Conservation (phyloP, 2,113 vertebrate species). For the Micromys minutus region DNA sequence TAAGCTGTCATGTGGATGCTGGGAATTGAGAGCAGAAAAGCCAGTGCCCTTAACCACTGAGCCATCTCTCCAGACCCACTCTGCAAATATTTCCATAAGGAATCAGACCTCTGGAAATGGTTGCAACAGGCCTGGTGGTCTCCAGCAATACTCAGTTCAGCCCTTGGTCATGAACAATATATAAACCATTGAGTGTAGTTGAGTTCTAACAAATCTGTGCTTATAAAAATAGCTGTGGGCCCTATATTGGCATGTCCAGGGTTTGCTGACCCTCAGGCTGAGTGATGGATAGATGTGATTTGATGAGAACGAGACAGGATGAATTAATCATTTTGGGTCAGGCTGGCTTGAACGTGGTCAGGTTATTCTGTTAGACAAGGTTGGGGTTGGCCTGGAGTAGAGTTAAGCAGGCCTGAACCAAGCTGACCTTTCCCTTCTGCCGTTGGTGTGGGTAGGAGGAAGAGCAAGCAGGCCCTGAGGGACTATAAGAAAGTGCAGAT, state of each 20-base stretch:
- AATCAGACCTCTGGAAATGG: not conserved
- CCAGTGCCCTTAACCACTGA: not conserved
- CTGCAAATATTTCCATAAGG: not conserved
- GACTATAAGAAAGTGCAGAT: conserved; percentile 99
- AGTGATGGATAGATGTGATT: not conserved
- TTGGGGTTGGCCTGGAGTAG: not conserved
- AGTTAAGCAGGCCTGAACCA: not conserved
- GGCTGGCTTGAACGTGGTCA: not conserved
- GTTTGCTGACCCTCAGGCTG: not conserved
- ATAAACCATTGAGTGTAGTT: not conserved
- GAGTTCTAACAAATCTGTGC: not conserved
- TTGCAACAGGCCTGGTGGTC: not conserved
- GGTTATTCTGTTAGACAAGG: not conserved
- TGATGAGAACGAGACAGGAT: not conserved
- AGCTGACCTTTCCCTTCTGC: not conserved
- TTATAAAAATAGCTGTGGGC: not conserved
- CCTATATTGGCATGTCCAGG: not conserved
- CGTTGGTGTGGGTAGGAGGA: conserved; percentile 88
- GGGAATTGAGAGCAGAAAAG: not conserved
- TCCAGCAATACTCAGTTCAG: not conserved
- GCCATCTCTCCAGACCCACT: not conserved
- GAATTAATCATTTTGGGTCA: not conserved
- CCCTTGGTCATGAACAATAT: rapidly evolving
- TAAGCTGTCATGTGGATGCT: not conserved
- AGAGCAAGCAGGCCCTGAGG: conserved; percentile 97